Percentiles rank a stretch among this genome's conserved stretches.
These are phyloP conservation scores for Ridgeia piscesae DNA, from an alignment of 1,140 invertebrate species.

Conservation along the genomic window DNA sequence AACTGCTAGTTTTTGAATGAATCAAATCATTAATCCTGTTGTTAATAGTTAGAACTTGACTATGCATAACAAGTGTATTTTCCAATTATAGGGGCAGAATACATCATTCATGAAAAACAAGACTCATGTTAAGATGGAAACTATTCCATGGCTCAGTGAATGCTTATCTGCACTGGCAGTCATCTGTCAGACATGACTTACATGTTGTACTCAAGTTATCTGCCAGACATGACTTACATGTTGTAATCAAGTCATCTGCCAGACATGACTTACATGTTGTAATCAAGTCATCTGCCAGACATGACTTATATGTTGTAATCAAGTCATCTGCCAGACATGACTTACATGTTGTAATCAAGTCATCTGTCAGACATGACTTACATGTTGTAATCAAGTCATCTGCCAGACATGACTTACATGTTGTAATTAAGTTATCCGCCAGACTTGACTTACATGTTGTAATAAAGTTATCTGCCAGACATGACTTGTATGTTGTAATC, in stretches of 20 bases:
- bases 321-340: conserved; percentile 33
- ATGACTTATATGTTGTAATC: conserved; percentile 55
- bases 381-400: conserved; percentile 54
- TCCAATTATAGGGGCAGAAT: too few species aligned
- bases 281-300: conserved; percentile 43
- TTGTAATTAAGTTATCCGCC: conserved; percentile 50
- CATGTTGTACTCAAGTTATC: conserved; percentile 54
- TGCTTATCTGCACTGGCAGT: not conserved
- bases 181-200: conserved; percentile 40
- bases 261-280: conserved; percentile 51
- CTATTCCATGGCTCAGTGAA: not conserved
- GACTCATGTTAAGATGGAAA: not conserved
- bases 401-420: conserved; percentile 45
- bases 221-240: conserved; percentile 45
- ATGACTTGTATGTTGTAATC: conserved; percentile 55
- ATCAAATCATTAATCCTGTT: too few species aligned
- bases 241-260: conserved; percentile 51
- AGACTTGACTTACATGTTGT: conserved; percentile 51
- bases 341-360: conserved; percentile 56
- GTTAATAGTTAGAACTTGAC: too few species aligned
- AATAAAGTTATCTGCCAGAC: conserved; percentile 42
- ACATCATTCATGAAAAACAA: too few species aligned
- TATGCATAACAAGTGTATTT: too few species aligned
- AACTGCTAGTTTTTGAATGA: too few species aligned
- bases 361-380: conserved; percentile 37